A percentile compares a stretch with the other conserved stretches of the same genome.
These are phyloP conservation scores for Hippasteria phrygiana DNA, from an alignment of 53 echinoderm and acorn worm species.

Conservation along the genomic window DNA sequence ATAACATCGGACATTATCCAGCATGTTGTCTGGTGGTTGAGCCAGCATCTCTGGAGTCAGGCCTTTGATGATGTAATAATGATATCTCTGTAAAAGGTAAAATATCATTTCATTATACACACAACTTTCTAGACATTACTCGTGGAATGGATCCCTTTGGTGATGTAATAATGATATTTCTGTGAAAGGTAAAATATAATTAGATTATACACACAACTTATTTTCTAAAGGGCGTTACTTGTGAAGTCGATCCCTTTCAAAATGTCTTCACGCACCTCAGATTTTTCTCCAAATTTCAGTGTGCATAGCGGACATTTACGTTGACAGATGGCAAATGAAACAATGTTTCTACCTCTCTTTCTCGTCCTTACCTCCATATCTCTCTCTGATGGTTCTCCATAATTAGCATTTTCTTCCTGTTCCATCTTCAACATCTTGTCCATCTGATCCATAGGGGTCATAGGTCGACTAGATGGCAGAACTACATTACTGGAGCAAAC, in stretches of 20 bases:
- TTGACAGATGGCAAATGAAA: no score
- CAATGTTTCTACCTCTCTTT: no score
- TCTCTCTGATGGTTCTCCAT: constrained; percentile 90
- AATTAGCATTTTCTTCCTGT: constrained; percentile 71
- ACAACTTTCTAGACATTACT: no score
- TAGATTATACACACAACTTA: no score
- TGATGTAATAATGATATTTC: no score
- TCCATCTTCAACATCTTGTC: constrained; percentile 76
- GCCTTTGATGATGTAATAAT: constrained; percentile 96
- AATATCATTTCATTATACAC: not conserved
- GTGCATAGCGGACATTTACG: no score
- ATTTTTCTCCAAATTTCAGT: no score
- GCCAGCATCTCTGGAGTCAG: constrained; percentile 86
- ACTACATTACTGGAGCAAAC: constrained; percentile 18
- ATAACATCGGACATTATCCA: constrained; percentile 77
- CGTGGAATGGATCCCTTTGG: no score
- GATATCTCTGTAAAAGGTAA: constrained; percentile 80
- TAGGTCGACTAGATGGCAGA: constrained; percentile 82
- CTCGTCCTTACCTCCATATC: constrained; percentile 83
- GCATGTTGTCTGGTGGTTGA: constrained; percentile 79
- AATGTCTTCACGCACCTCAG: no score
- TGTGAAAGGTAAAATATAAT: no score
- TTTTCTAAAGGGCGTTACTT: no score
- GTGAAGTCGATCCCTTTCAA: no score
- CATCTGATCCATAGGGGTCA: constrained; percentile 96